Percentiles rank a stretch among this genome's conserved stretches.
Conservation (phyloP, 2,113 vertebrate genomes). For the Xyliphius kryptos region DNA sequence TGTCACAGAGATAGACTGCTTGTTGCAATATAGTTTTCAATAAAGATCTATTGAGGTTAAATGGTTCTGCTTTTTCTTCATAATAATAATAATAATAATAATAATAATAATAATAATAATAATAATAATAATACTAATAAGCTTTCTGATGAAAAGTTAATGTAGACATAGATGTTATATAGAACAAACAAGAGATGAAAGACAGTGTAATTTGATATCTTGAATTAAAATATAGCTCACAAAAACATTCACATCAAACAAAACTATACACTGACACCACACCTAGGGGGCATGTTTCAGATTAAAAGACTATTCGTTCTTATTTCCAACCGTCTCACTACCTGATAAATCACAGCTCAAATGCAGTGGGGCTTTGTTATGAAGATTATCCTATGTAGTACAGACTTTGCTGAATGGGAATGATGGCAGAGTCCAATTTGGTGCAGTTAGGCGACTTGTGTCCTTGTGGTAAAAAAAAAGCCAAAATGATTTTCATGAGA, state of each 20-base stretch:
- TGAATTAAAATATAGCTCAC: conserved; percentile 33
- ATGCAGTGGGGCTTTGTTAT: neutral
- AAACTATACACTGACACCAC: conserved; percentile 16
- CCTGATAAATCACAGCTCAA: conserved; percentile 14
- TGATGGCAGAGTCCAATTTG: neutral
- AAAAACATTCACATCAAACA: conserved; percentile 19
- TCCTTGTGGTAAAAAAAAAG: conserved; percentile 23
- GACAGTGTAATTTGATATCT: conserved; percentile 23
- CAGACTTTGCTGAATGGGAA: conserved; percentile 9
- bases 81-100: too few species aligned
- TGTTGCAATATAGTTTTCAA: too few species aligned
- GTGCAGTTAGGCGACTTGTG: conserved; percentile 8
- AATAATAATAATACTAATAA: too few species aligned
- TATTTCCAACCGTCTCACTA: neutral
- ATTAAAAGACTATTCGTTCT: conserved; percentile 12
- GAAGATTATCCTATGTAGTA: conserved; percentile 1
- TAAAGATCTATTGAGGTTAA: too few species aligned
- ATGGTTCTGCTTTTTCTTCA: too few species aligned
- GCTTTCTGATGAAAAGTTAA: too few species aligned
- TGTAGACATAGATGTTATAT: neutral
- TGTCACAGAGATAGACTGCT: too few species aligned
- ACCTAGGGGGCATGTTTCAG: conserved; percentile 27
- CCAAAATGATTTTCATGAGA: conserved; percentile 40
- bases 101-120: too few species aligned
- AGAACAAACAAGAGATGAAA: conserved; percentile 7